phyloP scores from a whole-genome alignment of 2,888 invertebrate genomes.

The Dichetophora obliterata region DNA sequence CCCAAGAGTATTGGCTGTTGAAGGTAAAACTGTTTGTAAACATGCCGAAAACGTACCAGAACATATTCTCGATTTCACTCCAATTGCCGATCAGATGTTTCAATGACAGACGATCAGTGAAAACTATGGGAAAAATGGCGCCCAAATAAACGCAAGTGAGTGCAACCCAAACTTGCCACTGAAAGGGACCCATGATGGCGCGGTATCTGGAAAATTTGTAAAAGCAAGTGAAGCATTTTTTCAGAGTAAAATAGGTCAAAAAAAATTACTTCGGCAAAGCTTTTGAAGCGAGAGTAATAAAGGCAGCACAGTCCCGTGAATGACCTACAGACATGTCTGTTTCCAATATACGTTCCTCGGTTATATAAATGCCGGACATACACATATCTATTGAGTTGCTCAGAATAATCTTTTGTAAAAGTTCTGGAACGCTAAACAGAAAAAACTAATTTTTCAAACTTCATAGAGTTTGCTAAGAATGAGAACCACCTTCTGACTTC shows the following conservation, averaged over 20 bases:
- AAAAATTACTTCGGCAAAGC: conserved; percentile 78
- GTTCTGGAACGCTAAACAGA: conserved; percentile 73
- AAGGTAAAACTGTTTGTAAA: conserved; percentile 86
- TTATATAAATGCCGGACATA: conserved; percentile 80
- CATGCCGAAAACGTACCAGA: conserved; percentile 89
- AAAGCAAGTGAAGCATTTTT: neutral
- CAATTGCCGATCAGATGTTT: conserved; percentile 77
- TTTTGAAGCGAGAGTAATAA: conserved; percentile 82
- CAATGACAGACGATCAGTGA: conserved; percentile 79
- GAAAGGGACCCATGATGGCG: conserved; percentile 86
- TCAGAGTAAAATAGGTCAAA: neutral
- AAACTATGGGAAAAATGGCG: conserved; percentile 81
- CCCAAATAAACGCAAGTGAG: conserved; percentile 79
- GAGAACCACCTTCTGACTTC: conserved; percentile 70
- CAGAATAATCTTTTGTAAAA: conserved; percentile 73
- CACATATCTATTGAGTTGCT: conserved; percentile 76
- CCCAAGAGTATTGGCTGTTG: conserved; percentile 79
- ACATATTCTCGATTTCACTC: conserved; percentile 85
- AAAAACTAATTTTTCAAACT: neutral
- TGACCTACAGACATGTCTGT: conserved; percentile 78
- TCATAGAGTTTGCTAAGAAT: no score
- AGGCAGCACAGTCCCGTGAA: conserved; percentile 82
- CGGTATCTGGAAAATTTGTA: conserved; percentile 74
- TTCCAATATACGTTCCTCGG: conserved; percentile 69
- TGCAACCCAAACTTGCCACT: conserved; percentile 85